These are phyloP conservation scores for Pseudochirops cupreus DNA, from an alignment of 2,797 vertebrate genomes.

Conservation along the genomic window DNA sequence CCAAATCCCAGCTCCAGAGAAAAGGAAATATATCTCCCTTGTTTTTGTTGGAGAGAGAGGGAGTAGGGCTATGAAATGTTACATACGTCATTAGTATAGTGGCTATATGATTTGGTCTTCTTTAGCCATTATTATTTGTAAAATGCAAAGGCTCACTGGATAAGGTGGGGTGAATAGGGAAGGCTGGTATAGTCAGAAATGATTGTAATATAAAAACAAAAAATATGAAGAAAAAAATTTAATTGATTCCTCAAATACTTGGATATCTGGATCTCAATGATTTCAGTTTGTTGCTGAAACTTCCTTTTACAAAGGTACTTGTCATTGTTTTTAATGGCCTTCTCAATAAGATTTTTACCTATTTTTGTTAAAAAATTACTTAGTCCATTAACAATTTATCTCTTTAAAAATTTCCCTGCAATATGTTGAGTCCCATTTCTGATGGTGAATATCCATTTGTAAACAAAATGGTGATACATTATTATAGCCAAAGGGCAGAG, in stretches of 20 bases:
- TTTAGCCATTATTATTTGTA: not conserved
- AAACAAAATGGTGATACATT: constrained; percentile 86
- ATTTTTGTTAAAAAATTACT: constrained; percentile 69
- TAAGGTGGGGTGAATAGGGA: not conserved
- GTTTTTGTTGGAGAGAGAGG: not conserved
- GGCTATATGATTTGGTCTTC: not conserved
- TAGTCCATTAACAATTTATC: constrained; percentile 69
- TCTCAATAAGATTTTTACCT: constrained; percentile 61
- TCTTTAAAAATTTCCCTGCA: constrained; percentile 65
- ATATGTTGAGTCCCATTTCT: constrained; percentile 57
- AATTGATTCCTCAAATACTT: constrained; percentile 27
- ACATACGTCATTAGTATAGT: not conserved
- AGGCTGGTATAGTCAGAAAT: not conserved
- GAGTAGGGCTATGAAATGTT: not conserved
- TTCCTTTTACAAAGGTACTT: constrained; percentile 74
- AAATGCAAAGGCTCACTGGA: not conserved
- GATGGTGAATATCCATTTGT: constrained; percentile 81
- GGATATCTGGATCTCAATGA: not conserved
- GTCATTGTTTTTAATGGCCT: constrained; percentile 65
- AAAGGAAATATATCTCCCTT: not conserved
- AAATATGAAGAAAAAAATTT: not conserved
- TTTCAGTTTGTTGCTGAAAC: constrained; percentile 74
- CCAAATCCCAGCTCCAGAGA: not conserved
- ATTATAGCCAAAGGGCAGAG: constrained; percentile 84
- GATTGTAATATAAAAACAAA: not conserved